These are phyloP conservation scores for Porites rus DNA, from an alignment of 92 coral and sea anemone species.

Conservation along the genomic window DNA sequence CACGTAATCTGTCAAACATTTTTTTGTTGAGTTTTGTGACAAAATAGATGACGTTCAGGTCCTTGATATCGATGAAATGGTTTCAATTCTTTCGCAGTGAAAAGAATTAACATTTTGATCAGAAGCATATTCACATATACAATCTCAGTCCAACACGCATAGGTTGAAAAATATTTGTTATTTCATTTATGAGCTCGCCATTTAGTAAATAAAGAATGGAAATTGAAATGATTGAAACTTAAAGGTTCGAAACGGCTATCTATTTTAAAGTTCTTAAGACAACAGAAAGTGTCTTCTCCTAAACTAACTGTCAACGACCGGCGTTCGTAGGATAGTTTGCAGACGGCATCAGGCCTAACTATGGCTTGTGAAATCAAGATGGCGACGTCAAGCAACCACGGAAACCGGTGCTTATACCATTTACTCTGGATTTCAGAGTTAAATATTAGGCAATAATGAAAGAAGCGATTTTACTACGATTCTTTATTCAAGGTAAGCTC, in stretches of 20 bases:
- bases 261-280: background rate
- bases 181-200: too few relatives aligned
- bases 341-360: conserved; percentile 45
- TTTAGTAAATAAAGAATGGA: too few relatives aligned
- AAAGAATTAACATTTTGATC: conserved; percentile 10
- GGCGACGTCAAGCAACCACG: conserved; percentile 8
- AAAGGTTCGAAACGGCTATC: too few relatives aligned
- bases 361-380: conserved; percentile 14
- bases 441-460: conserved; percentile 3
- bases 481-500: conserved; percentile 30
- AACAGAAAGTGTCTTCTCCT: conserved; percentile 17
- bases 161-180: too few relatives aligned
- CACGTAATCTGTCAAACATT: background rate
- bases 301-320: background rate
- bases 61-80: background rate
- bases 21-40: background rate
- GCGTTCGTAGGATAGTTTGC: conserved; percentile 12
- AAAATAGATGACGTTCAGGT: background rate
- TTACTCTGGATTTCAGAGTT: background rate
- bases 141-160: too few relatives aligned
- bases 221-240: too few relatives aligned
- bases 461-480: conserved; percentile 8
- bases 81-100: conserved; percentile 5
- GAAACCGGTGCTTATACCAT: conserved; percentile 1
- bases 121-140: too few relatives aligned